Base-by-base conservation (phyloP, 2,888 invertebrate species). In the Dioctria linearis region DNA sequence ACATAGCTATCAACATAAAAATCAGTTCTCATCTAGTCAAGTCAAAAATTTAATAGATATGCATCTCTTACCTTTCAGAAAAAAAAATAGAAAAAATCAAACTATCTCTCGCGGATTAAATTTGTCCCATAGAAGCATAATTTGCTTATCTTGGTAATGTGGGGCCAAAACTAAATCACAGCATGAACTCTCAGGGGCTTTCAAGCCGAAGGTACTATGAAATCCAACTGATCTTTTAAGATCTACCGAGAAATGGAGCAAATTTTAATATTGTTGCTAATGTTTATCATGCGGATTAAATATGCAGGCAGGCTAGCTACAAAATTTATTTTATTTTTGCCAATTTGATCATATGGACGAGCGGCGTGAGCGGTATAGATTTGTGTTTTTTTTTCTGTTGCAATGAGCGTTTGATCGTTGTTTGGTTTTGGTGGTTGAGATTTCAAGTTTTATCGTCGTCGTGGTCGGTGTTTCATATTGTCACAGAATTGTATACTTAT, bases 251-350 rank as follows among this genome's bases (percentile, higher is more conserved):
- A 51, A 69, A 37, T 13, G 39, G 49, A n/a, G 11, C 54, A 54
- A 54, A 54, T 54, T 11, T 6, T 4, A 69, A 69, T 25, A 69
- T 4, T 9, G 8, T 6, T 8, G 11, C 4, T 11, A 11, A 42
- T 49, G 37, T 51, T 69, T 69, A 43, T 42, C 13, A 66, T 43
- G 69, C 69, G 13, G 51, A 37, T 25, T 46, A 69, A 51, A 51
- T 69, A 39, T 51, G 37, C 69, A 51, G 69, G 69, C 51, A 51
- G 69, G 69, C n/a, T n/a, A n/a, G n/a, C n/a, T 25, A 69, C 46
- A 11, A 69, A 49, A 9, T 69, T 49, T 69, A 69, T 69, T 69
- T 69, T 69, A 69, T 69, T 69, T 69, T 69, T 69, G 69, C 39
- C 69, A 69, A 69, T 69, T 11, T 39, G 67, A 67, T 43, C 67